These are phyloP conservation scores for Eulacestoma nigropectus DNA, from an alignment of 2,113 vertebrate genomes.

Conservation along the genomic window DNA sequence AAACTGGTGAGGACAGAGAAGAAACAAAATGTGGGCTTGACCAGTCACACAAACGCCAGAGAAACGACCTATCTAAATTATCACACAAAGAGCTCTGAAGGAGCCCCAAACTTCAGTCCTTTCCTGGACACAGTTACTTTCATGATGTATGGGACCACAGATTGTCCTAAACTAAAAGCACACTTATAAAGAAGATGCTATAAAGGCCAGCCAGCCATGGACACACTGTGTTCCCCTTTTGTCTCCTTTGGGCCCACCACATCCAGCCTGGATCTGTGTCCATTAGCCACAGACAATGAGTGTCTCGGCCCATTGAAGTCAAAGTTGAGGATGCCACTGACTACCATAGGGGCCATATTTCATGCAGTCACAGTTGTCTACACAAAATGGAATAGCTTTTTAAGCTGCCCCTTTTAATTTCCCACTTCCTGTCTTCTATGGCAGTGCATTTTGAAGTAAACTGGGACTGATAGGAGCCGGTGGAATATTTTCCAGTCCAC, in stretches of 20 bases:
- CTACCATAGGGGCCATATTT: background rate
- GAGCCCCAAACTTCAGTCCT: background rate
- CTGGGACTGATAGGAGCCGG: background rate
- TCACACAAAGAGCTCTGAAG: background rate
- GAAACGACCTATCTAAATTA: background rate
- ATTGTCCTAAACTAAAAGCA: background rate
- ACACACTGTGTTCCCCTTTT: background rate
- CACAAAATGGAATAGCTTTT: background rate
- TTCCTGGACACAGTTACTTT: background rate
- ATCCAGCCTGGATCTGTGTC: background rate
- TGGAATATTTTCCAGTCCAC: background rate
- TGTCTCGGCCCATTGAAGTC: background rate
- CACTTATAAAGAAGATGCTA: background rate
- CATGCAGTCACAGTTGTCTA: background rate
- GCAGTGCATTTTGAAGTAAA: background rate
- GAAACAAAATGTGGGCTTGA: background rate
- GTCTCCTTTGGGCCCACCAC: background rate
- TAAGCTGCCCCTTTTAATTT: background rate
- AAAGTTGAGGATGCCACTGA: background rate
- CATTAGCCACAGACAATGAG: background rate
- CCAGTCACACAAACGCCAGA: background rate
- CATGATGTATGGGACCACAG: background rate
- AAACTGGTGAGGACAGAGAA: background rate
- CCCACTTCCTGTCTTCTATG: background rate
- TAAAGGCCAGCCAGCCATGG: background rate